Conservation (phyloP, 2,113 vertebrate species). For the Triplophysa rosa region DNA sequence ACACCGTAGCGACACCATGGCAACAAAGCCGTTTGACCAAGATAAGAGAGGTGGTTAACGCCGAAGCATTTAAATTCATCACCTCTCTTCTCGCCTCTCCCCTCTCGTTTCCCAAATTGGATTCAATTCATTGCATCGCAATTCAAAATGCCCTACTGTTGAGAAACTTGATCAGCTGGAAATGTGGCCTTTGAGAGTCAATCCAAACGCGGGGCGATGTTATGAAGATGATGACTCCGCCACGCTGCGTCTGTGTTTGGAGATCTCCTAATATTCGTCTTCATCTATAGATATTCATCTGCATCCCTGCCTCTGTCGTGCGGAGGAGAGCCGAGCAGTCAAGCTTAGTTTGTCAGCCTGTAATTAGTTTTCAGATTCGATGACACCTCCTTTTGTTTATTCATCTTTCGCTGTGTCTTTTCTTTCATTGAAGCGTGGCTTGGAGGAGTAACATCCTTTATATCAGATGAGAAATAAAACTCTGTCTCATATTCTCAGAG, state of each 20-base stretch:
- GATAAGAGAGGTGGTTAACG: conserved; percentile 53
- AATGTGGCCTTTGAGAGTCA: conserved; percentile 22
- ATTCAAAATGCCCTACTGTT: neutral
- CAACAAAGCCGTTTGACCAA: conserved; percentile 52
- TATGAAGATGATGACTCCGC: conserved; percentile 10
- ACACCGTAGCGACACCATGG: conserved; percentile 55
- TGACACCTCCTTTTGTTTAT: conserved; percentile 53
- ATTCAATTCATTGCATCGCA: conserved; percentile 22
- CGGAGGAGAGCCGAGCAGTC: conserved; percentile 36
- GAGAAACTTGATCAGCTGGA: conserved; percentile 2
- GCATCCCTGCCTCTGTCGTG: conserved; percentile 4
- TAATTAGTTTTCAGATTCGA: conserved; percentile 47
- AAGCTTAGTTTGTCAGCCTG: conserved; percentile 41
- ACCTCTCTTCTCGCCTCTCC: conserved; percentile 43
- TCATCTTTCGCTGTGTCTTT: conserved; percentile 33
- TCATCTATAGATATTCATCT: conserved; percentile 13
- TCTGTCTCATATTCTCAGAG: conserved; percentile 17
- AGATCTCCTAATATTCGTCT: conserved; percentile 18
- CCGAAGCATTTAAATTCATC: conserved; percentile 49
- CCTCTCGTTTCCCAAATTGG: conserved; percentile 38
- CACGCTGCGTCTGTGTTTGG: neutral
- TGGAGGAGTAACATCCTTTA: conserved; percentile 30
- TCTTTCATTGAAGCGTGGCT: conserved; percentile 22
- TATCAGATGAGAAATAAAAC: conserved; percentile 35
- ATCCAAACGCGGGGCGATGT: neutral